phyloP scores from a whole-genome alignment of 2,888 invertebrate genomes.

The Torymus tubicola region DNA sequence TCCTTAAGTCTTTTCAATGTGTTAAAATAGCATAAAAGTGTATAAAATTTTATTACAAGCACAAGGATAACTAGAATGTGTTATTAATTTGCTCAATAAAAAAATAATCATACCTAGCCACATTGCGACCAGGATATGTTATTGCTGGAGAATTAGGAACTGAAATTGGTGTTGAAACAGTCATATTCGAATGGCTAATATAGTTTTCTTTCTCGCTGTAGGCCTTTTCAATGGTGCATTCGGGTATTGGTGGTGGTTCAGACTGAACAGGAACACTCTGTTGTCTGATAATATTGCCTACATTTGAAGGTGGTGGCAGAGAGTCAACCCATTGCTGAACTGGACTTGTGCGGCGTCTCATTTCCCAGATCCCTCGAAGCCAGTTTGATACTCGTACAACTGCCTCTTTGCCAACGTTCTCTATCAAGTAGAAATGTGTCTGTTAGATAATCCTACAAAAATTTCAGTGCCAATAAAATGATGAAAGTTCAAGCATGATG shows the following conservation, averaged over 20 bases:
- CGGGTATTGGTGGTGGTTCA: constrained; percentile 55
- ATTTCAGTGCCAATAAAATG: background rate
- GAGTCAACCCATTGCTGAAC: constrained; percentile 89
- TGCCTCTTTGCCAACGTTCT: constrained; percentile 71
- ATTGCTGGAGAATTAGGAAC: constrained; percentile 70
- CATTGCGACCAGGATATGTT: constrained; percentile 47
- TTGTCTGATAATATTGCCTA: constrained; percentile 48
- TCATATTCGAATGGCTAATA: constrained; percentile 68
- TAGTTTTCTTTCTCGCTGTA: constrained; percentile 59
- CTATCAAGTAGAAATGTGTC: constrained; percentile 60
- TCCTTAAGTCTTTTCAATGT: no score
- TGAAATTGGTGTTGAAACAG: constrained; percentile 68
- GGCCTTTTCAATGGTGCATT: constrained; percentile 49
- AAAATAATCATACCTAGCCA: constrained; percentile 44
- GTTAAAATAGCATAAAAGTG: no score
- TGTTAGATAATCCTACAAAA: constrained; percentile 4
- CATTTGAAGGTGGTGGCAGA: constrained; percentile 76
- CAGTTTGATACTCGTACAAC: constrained; percentile 72
- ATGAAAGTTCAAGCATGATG: no score
- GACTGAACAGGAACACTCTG: constrained; percentile 47
- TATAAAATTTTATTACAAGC: no score
- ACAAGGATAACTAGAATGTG: no score
- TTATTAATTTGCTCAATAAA: constrained; percentile 4
- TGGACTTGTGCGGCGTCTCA: constrained; percentile 81
- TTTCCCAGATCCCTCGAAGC: constrained; percentile 77